Percentiles rank a stretch among this genome's conserved stretches.
These are phyloP conservation scores for Drosophila tripunctata DNA, from an alignment of 2,888 invertebrate genomes.

Conservation along the genomic window DNA sequence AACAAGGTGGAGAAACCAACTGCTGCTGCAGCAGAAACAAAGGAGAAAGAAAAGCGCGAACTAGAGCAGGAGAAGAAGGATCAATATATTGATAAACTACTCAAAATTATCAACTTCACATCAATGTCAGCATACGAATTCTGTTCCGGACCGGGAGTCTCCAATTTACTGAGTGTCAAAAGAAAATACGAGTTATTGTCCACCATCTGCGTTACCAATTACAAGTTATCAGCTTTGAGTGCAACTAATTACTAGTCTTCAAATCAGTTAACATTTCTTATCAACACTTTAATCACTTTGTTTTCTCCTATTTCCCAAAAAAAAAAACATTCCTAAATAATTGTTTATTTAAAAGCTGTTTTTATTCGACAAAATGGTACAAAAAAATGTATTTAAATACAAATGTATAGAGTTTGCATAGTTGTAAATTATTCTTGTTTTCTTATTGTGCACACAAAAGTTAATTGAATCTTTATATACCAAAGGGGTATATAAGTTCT, in stretches of 20 bases:
- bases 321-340: background rate
- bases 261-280: background rate
- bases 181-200: conserved; percentile 40
- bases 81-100: conserved; percentile 29
- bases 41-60: background rate
- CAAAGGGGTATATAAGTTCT: conserved; percentile 46
- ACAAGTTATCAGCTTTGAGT: conserved; percentile 11
- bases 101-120: conserved; percentile 34
- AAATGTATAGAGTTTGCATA: conserved; percentile 56
- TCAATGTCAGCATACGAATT: conserved; percentile 51
- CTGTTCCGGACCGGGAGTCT: conserved; percentile 49
- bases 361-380: conserved; percentile 41
- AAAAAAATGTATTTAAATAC: conserved; percentile 45
- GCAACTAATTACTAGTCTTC: background rate
- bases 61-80: conserved; percentile 3
- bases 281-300: background rate
- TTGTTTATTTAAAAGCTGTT: conserved; percentile 16
- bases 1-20: conserved; percentile 4
- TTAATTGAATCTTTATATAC: conserved; percentile 5
- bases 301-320: background rate
- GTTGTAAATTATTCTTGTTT: conserved; percentile 14
- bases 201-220: conserved; percentile 39
- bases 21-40: no score
- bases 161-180: conserved; percentile 33
- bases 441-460: conserved; percentile 12